Evolutionary conservation across 2,888 invertebrate species (phyloP), one percentile per base, ranked within the genome.

Genomic region (Phaonia tiefii): DNA sequence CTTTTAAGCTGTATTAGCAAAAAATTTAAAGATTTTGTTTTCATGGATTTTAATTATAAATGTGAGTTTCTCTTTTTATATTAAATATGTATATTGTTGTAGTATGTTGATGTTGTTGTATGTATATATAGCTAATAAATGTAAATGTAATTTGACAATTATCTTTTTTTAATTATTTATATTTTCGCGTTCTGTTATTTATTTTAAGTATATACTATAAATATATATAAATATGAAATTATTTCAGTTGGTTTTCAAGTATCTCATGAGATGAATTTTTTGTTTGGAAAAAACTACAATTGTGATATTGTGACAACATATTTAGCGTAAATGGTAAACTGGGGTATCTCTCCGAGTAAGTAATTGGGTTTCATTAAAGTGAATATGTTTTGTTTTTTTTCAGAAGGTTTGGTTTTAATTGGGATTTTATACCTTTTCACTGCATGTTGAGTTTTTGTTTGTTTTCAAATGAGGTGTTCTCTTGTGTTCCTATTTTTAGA

Each of bases 301-400:
- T 77, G 78, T 81, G 81, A 81, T 81, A 81, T 81, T 81, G 78
- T 81, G 81, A 81, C 81, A 81, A 81, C 81, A 81, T 81, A 75
- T 81, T 81, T 81, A 78, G 81, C 75, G 75, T 75, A 78, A 31
- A 75, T 81, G 67, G 75, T 78, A 80, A 81, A 78, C 78, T 31
- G 31, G 31, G 81, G 81, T 81, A 81, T 81, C 81, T 81, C 81
- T 81, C 81, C 78, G 67, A 78, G 56, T 81, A 75, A 69, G 17
- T 74, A 66, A 70, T 54, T 54, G 54, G 22, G 22, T 8, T 31
- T 31, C 31, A 31, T 51, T 63, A 42, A 63, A 39, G 15, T 81
- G 81, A 81, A 81, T 78, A 81, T 81, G 81, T 78, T 70, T 67
- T 80, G 46, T 56, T 73, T 26, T 58, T 26, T 39, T 69, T 75